A percentile compares a stretch with the other conserved stretches of the same genome.
phyloP scores from a whole-genome alignment of 2,888 invertebrate genomes.

The Eilema griseolum region DNA sequence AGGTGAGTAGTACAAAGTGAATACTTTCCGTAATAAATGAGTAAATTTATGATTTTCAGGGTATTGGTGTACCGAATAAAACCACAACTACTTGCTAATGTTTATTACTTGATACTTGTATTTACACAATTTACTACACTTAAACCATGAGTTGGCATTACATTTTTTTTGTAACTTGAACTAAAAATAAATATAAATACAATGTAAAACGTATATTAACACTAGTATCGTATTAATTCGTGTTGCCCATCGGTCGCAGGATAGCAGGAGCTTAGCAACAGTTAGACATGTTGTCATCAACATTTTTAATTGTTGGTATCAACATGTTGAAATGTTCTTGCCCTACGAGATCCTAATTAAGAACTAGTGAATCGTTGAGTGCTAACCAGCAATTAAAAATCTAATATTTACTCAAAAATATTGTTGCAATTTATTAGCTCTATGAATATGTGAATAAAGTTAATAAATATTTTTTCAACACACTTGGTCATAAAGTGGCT shows the following conservation, averaged over 20 bases:
- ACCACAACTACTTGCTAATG: constrained; percentile 45
- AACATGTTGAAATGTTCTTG: background rate
- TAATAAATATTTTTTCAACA: no score
- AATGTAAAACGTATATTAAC: constrained; percentile 32
- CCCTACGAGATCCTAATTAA: background rate
- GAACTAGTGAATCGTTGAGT: background rate
- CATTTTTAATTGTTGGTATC: background rate
- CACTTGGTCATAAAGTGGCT: no score
- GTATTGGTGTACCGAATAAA: constrained; percentile 43
- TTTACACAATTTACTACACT: constrained; percentile 58
- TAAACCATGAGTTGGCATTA: constrained; percentile 50
- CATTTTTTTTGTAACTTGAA: constrained; percentile 48
- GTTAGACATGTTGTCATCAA: background rate
- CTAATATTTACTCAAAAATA: no score
- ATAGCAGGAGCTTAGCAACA: background rate
- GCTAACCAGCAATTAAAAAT: background rate
- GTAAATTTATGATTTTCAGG: background rate
- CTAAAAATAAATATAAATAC: constrained; percentile 60
- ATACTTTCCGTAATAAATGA: constrained; percentile 25
- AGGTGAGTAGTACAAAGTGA: background rate
- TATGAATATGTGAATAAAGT: no score
- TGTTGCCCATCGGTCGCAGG: background rate
- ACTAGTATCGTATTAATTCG: background rate
- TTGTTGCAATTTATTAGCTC: no score
- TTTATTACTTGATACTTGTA: constrained; percentile 57